phyloP scores from a whole-genome alignment of 2,113 vertebrate species.

The Notechis scutatus region DNA sequence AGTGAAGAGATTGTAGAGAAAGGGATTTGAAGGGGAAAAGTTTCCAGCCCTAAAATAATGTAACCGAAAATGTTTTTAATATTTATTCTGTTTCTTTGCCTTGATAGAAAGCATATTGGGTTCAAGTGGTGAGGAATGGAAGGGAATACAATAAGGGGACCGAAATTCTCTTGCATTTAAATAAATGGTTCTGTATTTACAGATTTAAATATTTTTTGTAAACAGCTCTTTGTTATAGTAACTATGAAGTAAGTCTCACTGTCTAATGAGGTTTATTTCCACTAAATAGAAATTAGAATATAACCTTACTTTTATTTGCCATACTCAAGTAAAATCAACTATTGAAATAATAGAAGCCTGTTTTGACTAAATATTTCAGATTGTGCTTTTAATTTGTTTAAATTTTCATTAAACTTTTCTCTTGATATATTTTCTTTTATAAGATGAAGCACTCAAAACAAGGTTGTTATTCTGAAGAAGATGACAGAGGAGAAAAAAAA shows the following conservation, averaged over 20 bases:
- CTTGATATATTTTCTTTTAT: slow-evolving; percentile 43
- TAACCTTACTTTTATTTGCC: not conserved
- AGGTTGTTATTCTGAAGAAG: slow-evolving; percentile 77
- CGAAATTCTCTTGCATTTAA: too few relatives aligned
- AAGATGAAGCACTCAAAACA: slow-evolving; percentile 87
- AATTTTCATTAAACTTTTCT: not conserved
- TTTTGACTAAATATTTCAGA: not conserved
- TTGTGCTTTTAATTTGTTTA: not conserved
- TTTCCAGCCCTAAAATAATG: not conserved
- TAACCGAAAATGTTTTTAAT: not conserved
- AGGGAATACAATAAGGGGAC: not conserved
- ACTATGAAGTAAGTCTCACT: not conserved
- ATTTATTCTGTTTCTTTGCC: not conserved
- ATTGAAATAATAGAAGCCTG: not conserved
- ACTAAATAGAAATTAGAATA: not conserved
- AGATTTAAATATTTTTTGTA: not conserved
- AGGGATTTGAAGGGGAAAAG: not conserved
- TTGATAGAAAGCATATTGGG: not conserved
- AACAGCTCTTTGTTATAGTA: not conserved
- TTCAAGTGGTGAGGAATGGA: not conserved
- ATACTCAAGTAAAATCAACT: not conserved
- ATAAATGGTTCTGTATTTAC: not conserved
- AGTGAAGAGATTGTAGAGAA: not conserved
- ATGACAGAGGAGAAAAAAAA: slow-evolving; percentile 76
- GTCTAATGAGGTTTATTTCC: not conserved